Evolutionary conservation across 1,140 invertebrate genomes (phyloP).

Genomic region (Procambarus clarkii): DNA sequence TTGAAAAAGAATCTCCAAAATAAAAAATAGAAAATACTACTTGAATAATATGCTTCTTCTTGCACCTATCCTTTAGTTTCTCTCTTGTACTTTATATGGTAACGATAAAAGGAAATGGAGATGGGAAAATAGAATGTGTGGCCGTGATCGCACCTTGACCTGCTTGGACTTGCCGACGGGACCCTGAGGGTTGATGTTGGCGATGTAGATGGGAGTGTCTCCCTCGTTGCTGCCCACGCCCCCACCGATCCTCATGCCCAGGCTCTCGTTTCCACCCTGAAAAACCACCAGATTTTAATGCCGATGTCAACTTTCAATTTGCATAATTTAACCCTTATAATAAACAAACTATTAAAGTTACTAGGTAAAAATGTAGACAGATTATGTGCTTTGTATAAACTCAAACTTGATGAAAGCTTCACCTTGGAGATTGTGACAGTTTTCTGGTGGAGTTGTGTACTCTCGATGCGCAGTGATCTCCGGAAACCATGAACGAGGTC

Average conservation of each 20-base stretch:
- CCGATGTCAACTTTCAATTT: too few relatives aligned
- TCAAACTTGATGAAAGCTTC: neutral
- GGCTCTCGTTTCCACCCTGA: constrained; percentile 74
- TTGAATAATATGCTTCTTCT: too few relatives aligned
- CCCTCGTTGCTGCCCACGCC: constrained; percentile 77
- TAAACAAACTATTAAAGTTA: too few relatives aligned
- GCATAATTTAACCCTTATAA: too few relatives aligned
- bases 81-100: too few relatives aligned
- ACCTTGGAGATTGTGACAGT: constrained; percentile 77
- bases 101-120: too few relatives aligned
- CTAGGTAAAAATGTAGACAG: too few relatives aligned
- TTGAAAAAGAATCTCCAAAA: too few relatives aligned
- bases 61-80: too few relatives aligned
- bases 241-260: constrained; percentile 79
- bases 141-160: constrained; percentile 75
- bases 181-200: constrained; percentile 78
- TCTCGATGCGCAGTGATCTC: constrained; percentile 73
- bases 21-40: too few relatives aligned
- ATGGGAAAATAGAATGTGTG: too few relatives aligned
- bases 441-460: constrained; percentile 74
- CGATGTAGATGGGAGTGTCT: constrained; percentile 78
- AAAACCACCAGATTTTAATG: neutral
- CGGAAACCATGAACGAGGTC: constrained; percentile 55
- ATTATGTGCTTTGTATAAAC: too few relatives aligned
- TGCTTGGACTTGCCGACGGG: constrained; percentile 77